Base-by-base conservation (phyloP, 2,113 vertebrate genomes). In the Perca schrenkii region DNA sequence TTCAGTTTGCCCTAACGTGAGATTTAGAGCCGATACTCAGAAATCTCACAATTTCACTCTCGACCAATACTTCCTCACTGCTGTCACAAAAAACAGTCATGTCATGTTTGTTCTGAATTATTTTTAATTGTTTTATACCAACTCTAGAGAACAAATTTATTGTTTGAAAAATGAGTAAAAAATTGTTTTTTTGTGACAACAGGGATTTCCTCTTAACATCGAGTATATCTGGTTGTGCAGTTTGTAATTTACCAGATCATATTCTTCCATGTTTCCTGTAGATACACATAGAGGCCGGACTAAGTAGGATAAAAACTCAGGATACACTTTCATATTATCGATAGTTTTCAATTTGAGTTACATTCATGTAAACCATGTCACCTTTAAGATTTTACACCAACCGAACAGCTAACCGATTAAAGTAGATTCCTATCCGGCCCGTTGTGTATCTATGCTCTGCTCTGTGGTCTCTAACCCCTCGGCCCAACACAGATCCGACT, bases 401-500 rank as follows among this genome's bases (percentile, higher is more conserved):
- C 11, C 46, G n/a, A 66, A 54, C 47, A 50, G 22, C 40, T 22
- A 6, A 64, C 19, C 13, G 5, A 60, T 15, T 4, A 6, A 11
- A 43, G 8, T n/a, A 31, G 47, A 58, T 83, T 81, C 69, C 56
- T 46, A 65, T 77, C 8, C 36, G 13, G n/a, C 25, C 43, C 1
- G 11, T 52, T 67, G 66, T 87, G 88, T 63, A 66, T 83, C 84
- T 85, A 2, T n/a, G 8, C 80, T 79, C 65, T 82, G 72, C 92
- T 76, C 43, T 70, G 12, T 72, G 60, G 6, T 56, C 34, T 74
- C 85, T 93, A 90, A 93, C 88, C 53, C 50, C 22, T 92, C 31
- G 84, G 82, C 86, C 82, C 76, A 78, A 22, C 43, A 84, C 97
- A 99, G 98, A 97, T 99, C 91, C 97, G 97, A 77, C 93, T 99